phyloP scores from a whole-genome alignment of 53 echinoderm and acorn worm genomes.

The Paelopatides confundens region DNA sequence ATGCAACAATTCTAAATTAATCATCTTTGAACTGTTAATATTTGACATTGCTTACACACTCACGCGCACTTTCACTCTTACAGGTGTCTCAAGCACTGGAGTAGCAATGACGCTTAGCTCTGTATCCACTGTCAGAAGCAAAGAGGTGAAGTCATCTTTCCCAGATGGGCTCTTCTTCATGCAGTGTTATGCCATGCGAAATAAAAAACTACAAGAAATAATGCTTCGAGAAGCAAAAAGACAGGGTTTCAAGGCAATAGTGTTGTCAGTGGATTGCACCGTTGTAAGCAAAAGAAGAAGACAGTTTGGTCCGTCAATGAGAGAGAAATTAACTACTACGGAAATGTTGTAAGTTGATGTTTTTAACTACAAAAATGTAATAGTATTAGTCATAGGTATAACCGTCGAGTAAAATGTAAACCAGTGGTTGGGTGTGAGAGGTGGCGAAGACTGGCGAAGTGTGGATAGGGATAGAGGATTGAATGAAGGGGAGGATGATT shows the following conservation, averaged over 20 bases:
- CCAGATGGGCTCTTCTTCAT: constrained; percentile 31
- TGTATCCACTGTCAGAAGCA: neutral
- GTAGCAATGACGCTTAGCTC: constrained; percentile 10
- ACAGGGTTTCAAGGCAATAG: constrained; percentile 4
- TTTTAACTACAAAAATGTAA: too few relatives aligned
- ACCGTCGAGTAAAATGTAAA: too few relatives aligned
- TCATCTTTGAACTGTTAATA: too few relatives aligned
- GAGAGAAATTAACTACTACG: neutral
- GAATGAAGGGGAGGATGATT: too few relatives aligned
- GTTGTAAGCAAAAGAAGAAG: neutral
- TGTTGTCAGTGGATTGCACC: neutral
- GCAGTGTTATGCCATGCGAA: neutral
- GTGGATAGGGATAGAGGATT: too few relatives aligned
- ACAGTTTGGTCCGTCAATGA: constrained; percentile 5
- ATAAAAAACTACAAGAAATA: neutral
- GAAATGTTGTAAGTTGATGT: neutral
- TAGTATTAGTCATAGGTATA: too few relatives aligned
- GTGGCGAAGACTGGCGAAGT: too few relatives aligned
- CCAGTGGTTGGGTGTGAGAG: too few relatives aligned
- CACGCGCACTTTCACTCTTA: too few relatives aligned
- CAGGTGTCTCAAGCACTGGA: neutral
- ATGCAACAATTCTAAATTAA: too few relatives aligned
- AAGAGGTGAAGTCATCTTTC: neutral
- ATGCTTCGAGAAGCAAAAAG: neutral
- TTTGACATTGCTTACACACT: too few relatives aligned